Base-by-base conservation (phyloP, 2,113 vertebrate genomes). In the Mystacornis crossleyi region DNA sequence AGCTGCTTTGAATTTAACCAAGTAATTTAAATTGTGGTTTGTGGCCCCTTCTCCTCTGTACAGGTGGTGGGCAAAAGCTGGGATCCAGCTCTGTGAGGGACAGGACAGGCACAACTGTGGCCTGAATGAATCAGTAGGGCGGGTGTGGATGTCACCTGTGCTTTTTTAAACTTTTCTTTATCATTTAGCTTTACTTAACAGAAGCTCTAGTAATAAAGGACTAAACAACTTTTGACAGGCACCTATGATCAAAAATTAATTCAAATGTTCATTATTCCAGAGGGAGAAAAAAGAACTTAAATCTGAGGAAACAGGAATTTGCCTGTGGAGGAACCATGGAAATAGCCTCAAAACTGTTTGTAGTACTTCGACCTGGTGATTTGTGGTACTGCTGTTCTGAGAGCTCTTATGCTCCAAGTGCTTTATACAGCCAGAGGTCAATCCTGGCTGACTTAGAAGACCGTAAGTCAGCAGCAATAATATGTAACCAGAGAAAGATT, bases 391-490 rank as follows among this genome's bases (percentile, higher is more conserved):
- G 51, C 45, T 93, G 18, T 60, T 85, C 89, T 64, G 70, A 79
- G 84, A 81, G 94, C 78, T 87, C 78, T 89, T 50, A 24, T 14
- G 24, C 61, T 89, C 42, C 29, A 43, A 93, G 84, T 81, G 84
- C 70, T 96, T 92, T 72, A 58, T 54, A n/a, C 48, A 94, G 84
- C 70, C 34, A 67, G 77, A 93, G 89, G 89, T 91, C 81, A 85
- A 60, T 48, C 77, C 90, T 88, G 71, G 28, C 34, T 94, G 90
- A 75, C 82, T 95, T 77, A 64, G 51, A 61, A 57, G 61, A 42
- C 75, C 65, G 28, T 64, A 85, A 89, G 65, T 53, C 78, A 91
- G 84, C 54, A 72, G 66, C 61, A 69, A 77, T 74, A 64, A 92
- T 60, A 51, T 18, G 53, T 93, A 95, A 91, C 34, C 84, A 29